These are phyloP conservation scores for Bambusicola thoracicus DNA, from an alignment of 2,113 vertebrate species.

Conservation along the genomic window DNA sequence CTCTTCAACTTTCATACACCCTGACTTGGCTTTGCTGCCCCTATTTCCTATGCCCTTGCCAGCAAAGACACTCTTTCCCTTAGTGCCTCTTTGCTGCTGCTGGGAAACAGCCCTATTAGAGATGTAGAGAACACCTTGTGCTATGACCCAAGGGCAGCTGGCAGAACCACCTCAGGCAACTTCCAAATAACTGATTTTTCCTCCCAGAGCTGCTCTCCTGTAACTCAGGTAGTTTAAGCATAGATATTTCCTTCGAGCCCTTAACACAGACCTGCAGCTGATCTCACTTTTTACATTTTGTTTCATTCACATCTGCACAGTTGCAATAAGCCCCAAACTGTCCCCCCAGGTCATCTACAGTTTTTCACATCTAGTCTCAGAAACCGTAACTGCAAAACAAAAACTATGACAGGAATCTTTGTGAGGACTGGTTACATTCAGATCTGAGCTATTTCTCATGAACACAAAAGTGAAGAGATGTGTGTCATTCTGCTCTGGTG, in stretches of 20 bases:
- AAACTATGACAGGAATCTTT: neutral
- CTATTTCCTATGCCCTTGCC: neutral
- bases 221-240: neutral
- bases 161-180: neutral
- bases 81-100: neutral
- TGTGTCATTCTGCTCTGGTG: neutral
- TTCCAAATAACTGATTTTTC: neutral
- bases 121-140: neutral
- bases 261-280: neutral
- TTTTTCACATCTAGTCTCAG: neutral
- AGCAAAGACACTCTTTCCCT: neutral
- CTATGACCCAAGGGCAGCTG: neutral
- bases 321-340: neutral
- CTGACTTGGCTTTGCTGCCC: neutral
- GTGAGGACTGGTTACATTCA: neutral
- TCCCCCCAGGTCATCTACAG: neutral
- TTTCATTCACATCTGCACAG: neutral
- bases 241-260: neutral
- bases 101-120: neutral
- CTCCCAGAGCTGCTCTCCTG: neutral
- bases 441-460: neutral
- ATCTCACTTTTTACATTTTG: neutral
- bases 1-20: neutral
- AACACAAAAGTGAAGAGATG: neutral
- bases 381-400: neutral